Conservation (phyloP, 2,113 vertebrate genomes). For the Lepus americanus region DNA sequence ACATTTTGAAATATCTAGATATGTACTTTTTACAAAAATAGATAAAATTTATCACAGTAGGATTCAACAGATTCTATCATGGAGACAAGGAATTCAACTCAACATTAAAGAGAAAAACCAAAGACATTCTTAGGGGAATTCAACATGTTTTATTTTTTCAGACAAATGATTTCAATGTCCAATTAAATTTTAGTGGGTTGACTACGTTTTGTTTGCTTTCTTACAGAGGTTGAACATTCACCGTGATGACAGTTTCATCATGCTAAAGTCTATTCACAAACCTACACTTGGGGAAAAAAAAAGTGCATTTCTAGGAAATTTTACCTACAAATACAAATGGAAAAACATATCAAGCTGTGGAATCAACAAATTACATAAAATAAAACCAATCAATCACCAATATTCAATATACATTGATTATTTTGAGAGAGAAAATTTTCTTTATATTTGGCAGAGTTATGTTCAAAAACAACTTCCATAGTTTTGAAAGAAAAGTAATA, state of each 20-base stretch:
- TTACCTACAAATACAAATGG: slow-evolving; percentile 86
- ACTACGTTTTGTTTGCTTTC: slow-evolving; percentile 86
- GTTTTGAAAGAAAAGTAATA: slow-evolving; percentile 81
- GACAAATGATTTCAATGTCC: slow-evolving; percentile 86
- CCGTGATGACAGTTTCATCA: slow-evolving; percentile 89
- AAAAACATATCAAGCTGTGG: slow-evolving; percentile 81
- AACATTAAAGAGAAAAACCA: slow-evolving; percentile 22
- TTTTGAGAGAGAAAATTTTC: slow-evolving; percentile 80
- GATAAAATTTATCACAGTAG: not conserved
- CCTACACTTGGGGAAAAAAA: slow-evolving; percentile 82
- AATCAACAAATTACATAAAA: slow-evolving; percentile 87
- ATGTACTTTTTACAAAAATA: not conserved
- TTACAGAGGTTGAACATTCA: slow-evolving; percentile 87
- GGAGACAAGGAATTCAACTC: not conserved
- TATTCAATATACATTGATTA: slow-evolving; percentile 62
- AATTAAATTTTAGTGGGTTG: slow-evolving; percentile 87
- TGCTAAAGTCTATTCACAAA: slow-evolving; percentile 88
- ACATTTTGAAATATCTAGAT: not conserved
- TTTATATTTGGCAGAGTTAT: slow-evolving; percentile 90
- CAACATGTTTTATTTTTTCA: slow-evolving; percentile 90
- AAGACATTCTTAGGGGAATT: slow-evolving; percentile 71
- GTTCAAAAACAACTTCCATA: slow-evolving; percentile 83
- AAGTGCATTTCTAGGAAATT: slow-evolving; percentile 80
- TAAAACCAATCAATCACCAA: slow-evolving; percentile 78
- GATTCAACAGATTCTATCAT: not conserved